Base-by-base conservation (phyloP, 1,140 invertebrate species). In the Micrasema longulum region DNA sequence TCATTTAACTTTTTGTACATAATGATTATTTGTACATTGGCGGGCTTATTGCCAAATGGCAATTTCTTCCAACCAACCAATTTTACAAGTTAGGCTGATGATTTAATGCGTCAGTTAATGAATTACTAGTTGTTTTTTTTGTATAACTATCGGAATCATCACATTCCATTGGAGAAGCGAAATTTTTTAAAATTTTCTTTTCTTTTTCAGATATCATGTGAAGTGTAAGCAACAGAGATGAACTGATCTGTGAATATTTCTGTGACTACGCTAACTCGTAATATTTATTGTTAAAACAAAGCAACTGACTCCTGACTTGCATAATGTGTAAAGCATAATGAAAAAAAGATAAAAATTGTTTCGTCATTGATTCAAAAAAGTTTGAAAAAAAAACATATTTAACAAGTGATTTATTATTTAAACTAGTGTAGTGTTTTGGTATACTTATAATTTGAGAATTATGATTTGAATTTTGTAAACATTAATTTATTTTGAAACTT, bases 311-410 rank as follows among this genome's bases (percentile, higher is more conserved):
- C 7, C 26, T 31, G 26, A 31, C 26, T 31, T 45, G 14, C 60
- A 64, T 53, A 53, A n/a, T 53, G 55, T 60, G 55, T 20, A 60
- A 60, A 60, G 55, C 12, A 60, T 41, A 38, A 64, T 52, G 38
- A 52, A 63, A 50, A 67, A 67, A 20, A 53, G 36, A 18, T 22
- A 26, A 45, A 57, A 68, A 68, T 53, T 18, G 66, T 68, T 68
- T 68, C 66, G 66, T 57, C 66, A 22, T 68, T 68, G 66, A 68
- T 68, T 68, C 66, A 68, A 68, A 68, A 68, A 68, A 68, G 66
- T 68, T 68, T 68, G 66, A 68, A 68, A 57, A 57, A 67, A 52
- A 38, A 60, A 64, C 23, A 64, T 31, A 64, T 64, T 66, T 38
- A 52, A 23, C 48, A 36, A 66, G 45, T 66, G 64, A 52, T 50